phyloP scores from a whole-genome alignment of 1,140 invertebrate genomes.

The Camponotus pennsylvanicus region DNA sequence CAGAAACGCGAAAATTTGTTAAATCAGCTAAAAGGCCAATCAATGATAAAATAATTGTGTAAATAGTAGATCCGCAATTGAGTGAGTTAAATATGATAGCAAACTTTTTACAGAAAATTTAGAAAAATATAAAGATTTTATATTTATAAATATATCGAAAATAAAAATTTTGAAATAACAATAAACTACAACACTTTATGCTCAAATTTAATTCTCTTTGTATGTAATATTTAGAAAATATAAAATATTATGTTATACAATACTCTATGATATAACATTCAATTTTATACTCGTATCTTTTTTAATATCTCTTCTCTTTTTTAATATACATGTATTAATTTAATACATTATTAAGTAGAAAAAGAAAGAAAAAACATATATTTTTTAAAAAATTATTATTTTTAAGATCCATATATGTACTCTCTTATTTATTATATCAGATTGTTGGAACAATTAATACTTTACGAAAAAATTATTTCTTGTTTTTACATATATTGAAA shows the following conservation, averaged over 20 bases:
- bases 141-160: too few relatives aligned
- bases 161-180: too few relatives aligned
- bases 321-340: neutral
- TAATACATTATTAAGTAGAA: too few relatives aligned
- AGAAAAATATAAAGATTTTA: too few relatives aligned
- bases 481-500: neutral
- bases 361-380: too few relatives aligned
- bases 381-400: neutral
- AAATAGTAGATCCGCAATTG: too few relatives aligned
- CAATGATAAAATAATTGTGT: too few relatives aligned
- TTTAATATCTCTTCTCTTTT: too few relatives aligned
- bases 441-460: neutral
- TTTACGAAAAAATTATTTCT: constrained; percentile 13
- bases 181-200: constrained; percentile 20
- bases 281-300: neutral
- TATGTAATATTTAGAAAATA: constrained; percentile 4
- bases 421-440: neutral
- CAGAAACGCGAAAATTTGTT: too few relatives aligned
- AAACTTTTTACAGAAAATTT: too few relatives aligned
- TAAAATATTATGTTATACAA: neutral
- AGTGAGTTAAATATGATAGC: too few relatives aligned
- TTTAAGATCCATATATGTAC: neutral
- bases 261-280: neutral
- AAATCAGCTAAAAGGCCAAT: too few relatives aligned
- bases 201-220: neutral